Base-by-base conservation (phyloP, 1,140 invertebrate genomes). In the Philopotamus ludificatus region DNA sequence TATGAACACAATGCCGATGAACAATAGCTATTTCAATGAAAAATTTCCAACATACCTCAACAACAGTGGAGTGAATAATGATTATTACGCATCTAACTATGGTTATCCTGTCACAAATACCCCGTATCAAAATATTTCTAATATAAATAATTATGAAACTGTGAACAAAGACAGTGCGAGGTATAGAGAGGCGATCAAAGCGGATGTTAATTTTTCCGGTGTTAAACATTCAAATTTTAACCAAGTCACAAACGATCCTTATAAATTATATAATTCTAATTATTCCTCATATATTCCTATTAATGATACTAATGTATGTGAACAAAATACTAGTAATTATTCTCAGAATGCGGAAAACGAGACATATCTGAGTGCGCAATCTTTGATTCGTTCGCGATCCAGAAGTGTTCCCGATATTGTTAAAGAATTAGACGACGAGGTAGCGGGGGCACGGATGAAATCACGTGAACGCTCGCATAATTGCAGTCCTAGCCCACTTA, bases 341-440 rank as follows among this genome's bases (percentile, higher is more conserved):
- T n/a, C n/a, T n/a, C n/a, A n/a, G 45, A 49, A 49, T 20, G 18
- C 2, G 20, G 2, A 49, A 49, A 12, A 3, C 3, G 20, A 3
- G 12, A 15, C 20, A 12, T 18, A 10, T 49, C 74, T 53, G 74
- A 76, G 59, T 70, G 71, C 22, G 20, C 73, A 77, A 21, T 72
- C 73, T 57, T 73, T 73, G 49, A 74, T 75, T 12, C 83, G 79
- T 68, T 77, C 76, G 21, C 80, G 86, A 49, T 84, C 84, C 3
- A 80, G 84, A 70, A 88, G 86, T 77, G 87, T 91, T 41, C 87
- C 87, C 1, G 83, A 88, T 73, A 89, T 91, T 74, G 79, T 90
- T 7, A 83, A 85, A 70, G 86, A 89, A 71, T 77, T 91, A 44
- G 85, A 89, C 76, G 83, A 84, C 65, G 86, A 90, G 72, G 72